These are phyloP conservation scores for Pelobates cultripes DNA, from an alignment of 2,797 vertebrate genomes.

Conservation along the genomic window DNA sequence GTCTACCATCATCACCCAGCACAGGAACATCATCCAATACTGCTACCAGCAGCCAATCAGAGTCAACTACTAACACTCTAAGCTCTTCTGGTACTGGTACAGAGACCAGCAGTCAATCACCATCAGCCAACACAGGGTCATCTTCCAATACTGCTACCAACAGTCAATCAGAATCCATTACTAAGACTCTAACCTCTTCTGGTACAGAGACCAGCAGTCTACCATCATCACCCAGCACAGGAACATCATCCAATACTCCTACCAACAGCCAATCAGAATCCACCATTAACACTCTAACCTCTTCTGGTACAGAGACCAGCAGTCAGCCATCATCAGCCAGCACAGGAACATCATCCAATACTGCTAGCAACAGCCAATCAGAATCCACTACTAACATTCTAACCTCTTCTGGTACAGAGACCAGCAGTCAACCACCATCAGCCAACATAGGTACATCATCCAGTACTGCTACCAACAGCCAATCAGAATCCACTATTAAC, in stretches of 20 bases:
- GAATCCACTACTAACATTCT: no score
- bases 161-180: no score
- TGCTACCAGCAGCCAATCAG: not conserved
- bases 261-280: not conserved
- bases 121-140: not conserved
- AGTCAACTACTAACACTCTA: not conserved
- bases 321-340: no score
- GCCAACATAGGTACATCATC: not conserved
- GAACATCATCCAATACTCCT: not conserved
- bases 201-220: no score
- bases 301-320: not conserved
- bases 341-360: no score
- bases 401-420: no score
- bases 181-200: no score
- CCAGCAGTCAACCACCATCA: not conserved
- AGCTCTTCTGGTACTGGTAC: not conserved
- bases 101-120: not conserved
- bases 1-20: constrained; percentile 1
- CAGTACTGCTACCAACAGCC: not conserved
- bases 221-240: no score
- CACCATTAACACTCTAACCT: not conserved
- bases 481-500: not conserved
- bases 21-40: constrained; percentile 1
- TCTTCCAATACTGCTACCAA: not conserved
- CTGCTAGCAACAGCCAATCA: no score